Percentiles rank a stretch among this genome's conserved stretches.
phyloP scores from a whole-genome alignment of 2,113 vertebrate genomes.

The Cranoglanis bouderius region DNA sequence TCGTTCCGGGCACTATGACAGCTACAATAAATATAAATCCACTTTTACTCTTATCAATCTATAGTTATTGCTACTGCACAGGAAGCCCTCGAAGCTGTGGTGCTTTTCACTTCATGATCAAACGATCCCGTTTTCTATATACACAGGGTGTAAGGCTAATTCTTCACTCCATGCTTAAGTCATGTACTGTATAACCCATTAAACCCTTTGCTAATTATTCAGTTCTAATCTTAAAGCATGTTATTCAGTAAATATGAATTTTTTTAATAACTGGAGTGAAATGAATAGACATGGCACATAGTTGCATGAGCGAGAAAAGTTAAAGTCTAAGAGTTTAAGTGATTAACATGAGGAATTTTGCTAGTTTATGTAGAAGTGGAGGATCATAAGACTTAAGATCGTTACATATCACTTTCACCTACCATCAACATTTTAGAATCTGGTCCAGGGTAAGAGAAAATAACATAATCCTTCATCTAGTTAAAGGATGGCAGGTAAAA shows the following conservation, averaged over 20 bases:
- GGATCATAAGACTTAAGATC: not conserved
- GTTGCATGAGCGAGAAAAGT: not conserved
- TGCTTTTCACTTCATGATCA: not conserved
- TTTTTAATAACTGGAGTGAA: not conserved
- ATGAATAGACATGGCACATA: not conserved
- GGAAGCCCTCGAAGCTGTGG: not conserved
- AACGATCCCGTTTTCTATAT: not conserved
- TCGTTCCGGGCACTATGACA: not conserved
- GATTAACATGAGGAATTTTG: not conserved
- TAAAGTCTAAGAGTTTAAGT: not conserved
- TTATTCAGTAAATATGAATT: not conserved
- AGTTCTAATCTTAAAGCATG: not conserved
- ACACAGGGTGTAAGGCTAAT: not conserved
- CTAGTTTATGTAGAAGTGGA: not conserved
- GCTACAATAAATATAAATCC: slow-evolving; percentile 13
- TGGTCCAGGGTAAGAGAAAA: slow-evolving; percentile 7
- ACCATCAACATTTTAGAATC: not conserved
- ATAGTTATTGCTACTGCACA: not conserved
- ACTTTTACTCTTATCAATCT: not conserved
- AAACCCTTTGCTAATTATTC: not conserved
- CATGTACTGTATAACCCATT: not conserved
- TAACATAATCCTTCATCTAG: not conserved
- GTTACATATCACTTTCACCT: not conserved
- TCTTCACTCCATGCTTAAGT: not conserved
- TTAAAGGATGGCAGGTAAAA: not conserved